Base-by-base conservation (phyloP, 2,113 vertebrate species). In the Chaetops frenatus region DNA sequence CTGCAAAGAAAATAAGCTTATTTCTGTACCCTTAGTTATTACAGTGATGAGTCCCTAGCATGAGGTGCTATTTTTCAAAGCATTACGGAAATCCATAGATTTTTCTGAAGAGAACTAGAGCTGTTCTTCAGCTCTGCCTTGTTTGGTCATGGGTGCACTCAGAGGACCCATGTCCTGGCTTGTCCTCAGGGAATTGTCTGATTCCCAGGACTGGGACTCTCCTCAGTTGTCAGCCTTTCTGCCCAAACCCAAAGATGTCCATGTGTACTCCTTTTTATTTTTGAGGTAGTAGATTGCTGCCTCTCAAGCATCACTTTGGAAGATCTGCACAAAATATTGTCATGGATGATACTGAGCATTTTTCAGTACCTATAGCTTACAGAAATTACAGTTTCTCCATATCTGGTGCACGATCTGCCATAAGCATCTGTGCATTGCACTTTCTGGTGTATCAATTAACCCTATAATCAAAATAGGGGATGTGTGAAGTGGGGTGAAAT, bases 131-230 rank as follows among this genome's bases (percentile, higher is more conserved):
- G 10, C 8, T 67, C 22, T 67, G 21, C 7, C 10, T 10, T 36
- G 27, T 29, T 20, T 3, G 3, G 10, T n/a, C 48, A 29, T n/a
- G 15, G 29, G 9, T 3, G 6, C 16, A n/a, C 28, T 6, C 3
- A 7, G 2, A 4, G 36, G 16, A 57, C 11, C 5, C 20, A 16
- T 1, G 1, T 44, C 9, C 36, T 77, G 29, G 8, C 7, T 36
- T 0, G 0, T 90, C 44, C 8, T 3, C 7, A 12, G 48, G 21
- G 7, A 67, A 4, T 3, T 57, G 10, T 9, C 14, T 1, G 0
- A 20, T 74, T 57, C n/a, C 50, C 11, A 22, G 15, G 23, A 6
- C 10, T 28, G 35, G 4, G 29, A 24, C 18, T 69, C 38, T 4
- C 7, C 19, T 20, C 3, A 1, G 18, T 40, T 28, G 4, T 2